Base-by-base conservation (phyloP, 2,113 vertebrate species). In the Macquaria ambigua region DNA sequence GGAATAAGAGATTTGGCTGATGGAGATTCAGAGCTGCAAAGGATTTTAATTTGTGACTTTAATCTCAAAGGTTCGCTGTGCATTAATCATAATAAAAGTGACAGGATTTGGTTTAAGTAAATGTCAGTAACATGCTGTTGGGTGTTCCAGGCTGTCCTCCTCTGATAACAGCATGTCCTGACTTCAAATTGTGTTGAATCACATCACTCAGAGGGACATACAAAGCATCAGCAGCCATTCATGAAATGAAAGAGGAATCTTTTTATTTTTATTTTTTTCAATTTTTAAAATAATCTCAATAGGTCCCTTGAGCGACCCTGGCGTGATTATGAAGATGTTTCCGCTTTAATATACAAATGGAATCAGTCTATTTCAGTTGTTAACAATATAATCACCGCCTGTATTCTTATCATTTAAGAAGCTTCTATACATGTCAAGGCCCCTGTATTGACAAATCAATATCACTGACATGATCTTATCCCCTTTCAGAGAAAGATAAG, bases 161-260 rank as follows among this genome's bases (percentile, higher is more conserved):
- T 84, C 75, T 86, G 74, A 82, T 71, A 31, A 74, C 85, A 75
- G 72, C 86, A 85, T 83, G 79, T 78, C 69, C 86, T 64, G 63
- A 79, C 76, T 78, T 87, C 63, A 80, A 61, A 87, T 86, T 83
- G 20, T 70, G 71, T 87, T 90, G 84, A 88, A 91, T 87, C 90
- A 88, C 77, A 80, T 80, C 82, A 91, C 61, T 85, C 77, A 34
- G 79, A 74, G 72, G 90, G 72, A 39, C 55, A 71, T 72, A 50
- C 75, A 70, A 79, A 34, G 34, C 34, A 83, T 80, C 71, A 84
- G 79, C 61, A 63, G 64, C 41, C 61, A 79, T 66, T 79, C 79
- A 87, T 46, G 41, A 81, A 56, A 79, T 61, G 3, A 62, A 74
- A 70, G 66, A 61, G 55, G 37, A 69, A 64, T 79, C 63, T 71